A percentile compares a stretch with the other conserved stretches of the same genome.
phyloP scores from a whole-genome alignment of 2,797 vertebrate genomes.

The Phrynocephalus forsythii region DNA sequence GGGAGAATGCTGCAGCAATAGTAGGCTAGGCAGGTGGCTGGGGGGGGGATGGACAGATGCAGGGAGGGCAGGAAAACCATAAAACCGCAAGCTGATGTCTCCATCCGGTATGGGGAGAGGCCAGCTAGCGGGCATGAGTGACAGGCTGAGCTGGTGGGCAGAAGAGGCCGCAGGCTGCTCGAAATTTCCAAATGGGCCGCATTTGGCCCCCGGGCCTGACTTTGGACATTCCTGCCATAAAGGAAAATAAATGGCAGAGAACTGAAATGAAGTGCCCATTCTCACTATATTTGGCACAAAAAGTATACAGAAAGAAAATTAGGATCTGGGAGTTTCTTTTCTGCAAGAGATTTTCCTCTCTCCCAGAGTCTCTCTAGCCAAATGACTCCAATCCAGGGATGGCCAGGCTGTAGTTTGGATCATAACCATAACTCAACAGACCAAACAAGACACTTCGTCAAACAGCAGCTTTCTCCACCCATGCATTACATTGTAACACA shows the following conservation, averaged over 20 bases:
- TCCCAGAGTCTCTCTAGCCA: background rate
- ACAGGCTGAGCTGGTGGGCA: too few relatives aligned
- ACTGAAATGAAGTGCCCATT: background rate
- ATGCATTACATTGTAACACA: constrained; percentile 43
- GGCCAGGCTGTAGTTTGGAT: background rate
- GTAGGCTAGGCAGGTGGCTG: too few relatives aligned
- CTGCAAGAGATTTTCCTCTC: background rate
- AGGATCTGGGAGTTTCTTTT: background rate
- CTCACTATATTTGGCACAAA: background rate
- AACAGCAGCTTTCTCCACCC: constrained; percentile 35
- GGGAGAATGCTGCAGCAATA: too few relatives aligned
- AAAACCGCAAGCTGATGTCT: too few relatives aligned
- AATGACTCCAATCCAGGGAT: background rate
- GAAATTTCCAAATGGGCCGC: too few relatives aligned
- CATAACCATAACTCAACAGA: background rate
- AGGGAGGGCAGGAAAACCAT: too few relatives aligned
- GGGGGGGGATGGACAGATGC: too few relatives aligned
- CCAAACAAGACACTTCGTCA: background rate
- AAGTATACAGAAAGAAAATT: background rate
- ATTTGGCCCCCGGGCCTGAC: too few relatives aligned
- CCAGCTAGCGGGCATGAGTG: too few relatives aligned
- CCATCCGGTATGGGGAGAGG: too few relatives aligned
- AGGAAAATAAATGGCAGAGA: background rate
- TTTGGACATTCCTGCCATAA: too few relatives aligned
- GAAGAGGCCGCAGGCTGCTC: too few relatives aligned